A percentile compares a stretch with the other conserved stretches of the same genome.
phyloP scores from a whole-genome alignment of 1,140 invertebrate genomes.

The Schlechtendalia chinensis region DNA sequence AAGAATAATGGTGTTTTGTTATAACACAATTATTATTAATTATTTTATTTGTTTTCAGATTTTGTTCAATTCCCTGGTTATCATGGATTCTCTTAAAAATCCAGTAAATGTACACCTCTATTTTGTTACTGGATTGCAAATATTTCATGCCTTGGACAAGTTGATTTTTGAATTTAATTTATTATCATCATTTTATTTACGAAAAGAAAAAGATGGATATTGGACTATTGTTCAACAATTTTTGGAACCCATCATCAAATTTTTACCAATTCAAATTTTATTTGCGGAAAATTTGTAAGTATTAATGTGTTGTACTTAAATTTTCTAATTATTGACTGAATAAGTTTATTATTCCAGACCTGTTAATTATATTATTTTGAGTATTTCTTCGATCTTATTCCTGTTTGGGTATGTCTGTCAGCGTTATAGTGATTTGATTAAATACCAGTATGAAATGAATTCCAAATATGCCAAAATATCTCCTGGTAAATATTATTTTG shows the following conservation, averaged over 20 bases:
- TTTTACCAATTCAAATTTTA: conserved; percentile 36
- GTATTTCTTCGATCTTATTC: conserved; percentile 8
- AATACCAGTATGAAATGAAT: background rate
- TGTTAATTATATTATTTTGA: conserved; percentile 12
- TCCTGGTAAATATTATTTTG: conserved; percentile 5
- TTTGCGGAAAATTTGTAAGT: conserved; percentile 22
- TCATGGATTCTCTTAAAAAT: conserved; percentile 19
- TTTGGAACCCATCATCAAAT: conserved; percentile 20
- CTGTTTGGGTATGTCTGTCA: conserved; percentile 1
- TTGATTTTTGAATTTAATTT: conserved; percentile 31
- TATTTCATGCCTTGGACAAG: conserved; percentile 5
- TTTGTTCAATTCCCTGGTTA: conserved; percentile 22
- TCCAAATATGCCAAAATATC: background rate
- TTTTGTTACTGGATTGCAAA: conserved; percentile 34
- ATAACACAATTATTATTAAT: background rate
- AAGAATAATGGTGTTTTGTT: background rate
- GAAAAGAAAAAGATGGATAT: conserved; percentile 41
- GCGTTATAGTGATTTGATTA: conserved; percentile 9
- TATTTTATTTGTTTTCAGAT: conserved; percentile 12
- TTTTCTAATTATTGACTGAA: background rate
- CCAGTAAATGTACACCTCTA: conserved; percentile 9
- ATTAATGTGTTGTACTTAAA: background rate
- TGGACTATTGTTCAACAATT: conserved; percentile 29
- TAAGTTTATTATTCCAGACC: conserved; percentile 17
- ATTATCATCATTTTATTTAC: conserved; percentile 21